Evolutionary conservation across 2,797 vertebrate genomes (phyloP), one percentile per base, ranked within the genome.

Genomic region (Crocidura indochinensis): DNA sequence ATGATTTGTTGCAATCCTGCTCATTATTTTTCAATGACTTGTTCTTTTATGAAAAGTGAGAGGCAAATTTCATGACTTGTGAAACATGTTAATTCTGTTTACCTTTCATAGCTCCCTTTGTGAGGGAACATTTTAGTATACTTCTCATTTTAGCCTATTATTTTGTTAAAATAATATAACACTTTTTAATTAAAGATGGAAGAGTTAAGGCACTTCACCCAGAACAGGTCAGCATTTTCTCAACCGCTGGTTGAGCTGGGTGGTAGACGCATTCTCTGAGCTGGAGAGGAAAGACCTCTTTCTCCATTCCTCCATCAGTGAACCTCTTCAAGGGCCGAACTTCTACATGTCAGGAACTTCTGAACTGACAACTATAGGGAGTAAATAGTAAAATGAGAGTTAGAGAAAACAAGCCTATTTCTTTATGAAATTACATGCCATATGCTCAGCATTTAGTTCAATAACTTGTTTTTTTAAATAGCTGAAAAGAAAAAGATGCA

Each of bases 391-490:
- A 96, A 96, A 96, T 79, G 22, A 88, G 64, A 92, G 73, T 92
- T 92, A 38, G 31, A 95, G 87, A 86, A 88, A 22, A 56, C 31
- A 95, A 94, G 64, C 83, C 81, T 93, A 80, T 80, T 71, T 80
- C 92, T 29, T 10, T 73, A 87, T 87, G 62, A 86, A 93, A 92
- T 94, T 95, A 75, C 71, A 94, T 75, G 79, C 81, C 91, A 83
- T 95, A 93, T 84, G 75, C 24, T 95, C 88, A 83, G 92, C 87
- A 93, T 96, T 87, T 87, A 96, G 95, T 47, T 90, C 84, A 53
- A 24, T 27, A 88, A 27, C 24, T 26, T 19, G 9, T 26, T 64
- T 62, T 26, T 26, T 27, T 49, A 95, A 90, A 87, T 84, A 31
- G 72, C 44, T 65, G 44, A 60, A 91, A 79, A 95, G 78, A 12